Percentiles rank a stretch among this genome's conserved stretches.
Conservation (phyloP, 2,113 vertebrate species). For the Pogonocichla stellata region DNA sequence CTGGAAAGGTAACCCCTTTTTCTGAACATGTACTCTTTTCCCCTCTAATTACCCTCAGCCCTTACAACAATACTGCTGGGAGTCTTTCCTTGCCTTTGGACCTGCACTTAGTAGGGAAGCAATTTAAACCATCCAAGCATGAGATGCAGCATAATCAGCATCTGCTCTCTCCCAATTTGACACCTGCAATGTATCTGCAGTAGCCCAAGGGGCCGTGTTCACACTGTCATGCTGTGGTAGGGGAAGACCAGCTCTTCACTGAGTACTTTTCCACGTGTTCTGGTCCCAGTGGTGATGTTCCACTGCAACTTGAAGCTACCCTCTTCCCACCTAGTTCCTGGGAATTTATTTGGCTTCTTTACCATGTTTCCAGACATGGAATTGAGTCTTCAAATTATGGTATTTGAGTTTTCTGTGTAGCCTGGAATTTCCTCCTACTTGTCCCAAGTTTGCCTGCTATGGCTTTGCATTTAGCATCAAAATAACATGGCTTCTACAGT, state of each 20-base stretch:
- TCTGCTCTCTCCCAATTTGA: neutral
- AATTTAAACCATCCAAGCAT: constrained; percentile 27
- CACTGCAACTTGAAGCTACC: neutral
- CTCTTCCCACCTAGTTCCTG: neutral
- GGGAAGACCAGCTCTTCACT: neutral
- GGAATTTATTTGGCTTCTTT: neutral
- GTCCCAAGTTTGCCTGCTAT: neutral
- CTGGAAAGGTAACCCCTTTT: neutral
- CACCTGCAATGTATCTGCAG: neutral
- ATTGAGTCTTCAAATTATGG: neutral
- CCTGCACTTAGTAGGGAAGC: neutral
- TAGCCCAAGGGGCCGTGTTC: neutral
- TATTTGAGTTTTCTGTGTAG: neutral
- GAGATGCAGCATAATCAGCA: neutral
- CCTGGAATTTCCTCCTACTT: neutral
- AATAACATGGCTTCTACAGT: neutral
- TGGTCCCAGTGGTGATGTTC: neutral
- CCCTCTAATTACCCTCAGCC: neutral
- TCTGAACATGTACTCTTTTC: neutral
- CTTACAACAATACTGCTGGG: neutral
- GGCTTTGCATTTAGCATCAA: neutral
- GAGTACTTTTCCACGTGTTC: neutral
- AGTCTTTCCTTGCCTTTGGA: constrained; percentile 21
- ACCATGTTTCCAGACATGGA: neutral
- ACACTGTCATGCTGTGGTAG: neutral